These are phyloP conservation scores for Paraescarpia echinospica DNA, from an alignment of 1,140 invertebrate species.

Conservation along the genomic window DNA sequence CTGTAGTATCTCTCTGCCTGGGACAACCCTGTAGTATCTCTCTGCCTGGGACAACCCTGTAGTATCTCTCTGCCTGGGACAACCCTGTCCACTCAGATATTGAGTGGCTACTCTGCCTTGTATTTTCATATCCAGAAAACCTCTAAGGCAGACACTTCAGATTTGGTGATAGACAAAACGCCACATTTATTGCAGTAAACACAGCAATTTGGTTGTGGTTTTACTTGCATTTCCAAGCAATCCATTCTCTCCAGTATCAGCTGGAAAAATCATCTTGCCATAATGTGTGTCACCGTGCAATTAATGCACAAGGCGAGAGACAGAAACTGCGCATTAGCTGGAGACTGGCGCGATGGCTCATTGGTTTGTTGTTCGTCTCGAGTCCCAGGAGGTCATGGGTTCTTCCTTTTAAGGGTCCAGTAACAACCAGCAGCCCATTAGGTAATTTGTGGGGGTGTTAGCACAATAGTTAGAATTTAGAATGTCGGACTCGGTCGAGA, in stretches of 20 bases:
- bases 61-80: background rate
- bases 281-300: background rate
- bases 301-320: background rate
- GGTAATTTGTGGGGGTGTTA: background rate
- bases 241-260: background rate
- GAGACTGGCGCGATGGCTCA: background rate
- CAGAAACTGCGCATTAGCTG: background rate
- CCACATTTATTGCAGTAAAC: background rate
- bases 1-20: background rate
- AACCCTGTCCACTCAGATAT: background rate
- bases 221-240: background rate
- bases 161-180: background rate
- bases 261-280: background rate
- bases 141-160: background rate
- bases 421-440: background rate
- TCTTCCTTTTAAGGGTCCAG: background rate
- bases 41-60: background rate
- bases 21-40: background rate
- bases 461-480: background rate
- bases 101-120: background rate
- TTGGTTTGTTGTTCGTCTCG: background rate
- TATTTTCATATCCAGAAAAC: background rate
- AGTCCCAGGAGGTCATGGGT: background rate
- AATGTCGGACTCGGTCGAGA: background rate
- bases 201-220: background rate